phyloP scores from a whole-genome alignment of 1,140 invertebrate genomes.

The Asobara japonica region DNA sequence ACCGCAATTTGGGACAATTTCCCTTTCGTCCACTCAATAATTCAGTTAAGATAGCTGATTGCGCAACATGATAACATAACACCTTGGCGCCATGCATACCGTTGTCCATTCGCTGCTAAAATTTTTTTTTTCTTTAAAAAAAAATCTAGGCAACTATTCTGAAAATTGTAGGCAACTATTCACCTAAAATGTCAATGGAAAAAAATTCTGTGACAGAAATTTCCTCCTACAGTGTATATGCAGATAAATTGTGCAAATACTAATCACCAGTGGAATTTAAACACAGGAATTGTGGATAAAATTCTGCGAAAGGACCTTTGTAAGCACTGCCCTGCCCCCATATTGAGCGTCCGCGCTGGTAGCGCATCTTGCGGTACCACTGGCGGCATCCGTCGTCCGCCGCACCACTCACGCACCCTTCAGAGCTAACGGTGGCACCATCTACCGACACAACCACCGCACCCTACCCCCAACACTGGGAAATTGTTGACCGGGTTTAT shows the following conservation, averaged over 20 bases:
- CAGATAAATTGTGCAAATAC: too few species aligned
- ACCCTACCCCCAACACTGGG: not conserved
- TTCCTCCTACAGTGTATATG: too few species aligned
- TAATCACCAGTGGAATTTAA: too few species aligned
- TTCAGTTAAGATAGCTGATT: too few species aligned
- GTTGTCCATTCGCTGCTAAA: not conserved
- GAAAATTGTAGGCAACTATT: not conserved
- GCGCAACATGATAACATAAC: too few species aligned
- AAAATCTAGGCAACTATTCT: too few species aligned
- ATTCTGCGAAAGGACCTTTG: too few species aligned
- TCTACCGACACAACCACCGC: not conserved
- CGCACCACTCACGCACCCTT: not conserved
- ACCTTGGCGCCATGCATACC: not conserved
- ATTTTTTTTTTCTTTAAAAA: not conserved
- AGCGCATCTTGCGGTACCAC: not conserved
- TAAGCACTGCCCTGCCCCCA: too few species aligned
- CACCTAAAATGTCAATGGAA: not conserved
- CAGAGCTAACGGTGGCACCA: not conserved
- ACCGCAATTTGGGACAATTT: too few species aligned
- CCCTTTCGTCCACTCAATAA: too few species aligned
- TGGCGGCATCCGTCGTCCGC: slow-evolving; percentile 17
- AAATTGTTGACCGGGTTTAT: slow-evolving; percentile 24
- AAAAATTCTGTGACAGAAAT: too few species aligned
- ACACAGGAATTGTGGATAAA: too few species aligned
- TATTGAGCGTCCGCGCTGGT: not conserved